Conservation (phyloP, 2,113 vertebrate genomes). For the Dromaius novaehollandiae region DNA sequence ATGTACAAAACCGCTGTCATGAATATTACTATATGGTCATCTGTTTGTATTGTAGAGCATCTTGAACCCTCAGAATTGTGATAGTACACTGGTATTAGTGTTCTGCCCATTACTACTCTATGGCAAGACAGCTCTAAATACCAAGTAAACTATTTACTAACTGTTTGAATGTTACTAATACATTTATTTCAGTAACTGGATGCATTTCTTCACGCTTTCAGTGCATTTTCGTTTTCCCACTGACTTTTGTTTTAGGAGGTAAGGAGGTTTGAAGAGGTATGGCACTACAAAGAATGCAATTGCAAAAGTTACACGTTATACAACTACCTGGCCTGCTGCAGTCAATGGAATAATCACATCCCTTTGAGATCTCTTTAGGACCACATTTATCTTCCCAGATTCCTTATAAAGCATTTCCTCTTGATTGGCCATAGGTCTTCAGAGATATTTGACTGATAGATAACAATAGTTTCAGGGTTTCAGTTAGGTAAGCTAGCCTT, state of each 20-base stretch:
- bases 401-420: neutral
- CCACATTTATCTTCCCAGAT: neutral
- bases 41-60: neutral
- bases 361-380: too few species aligned
- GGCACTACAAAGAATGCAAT: neutral
- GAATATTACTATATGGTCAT: accelerated
- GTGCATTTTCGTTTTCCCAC: neutral
- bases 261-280: neutral
- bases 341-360: neutral
- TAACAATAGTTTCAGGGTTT: neutral
- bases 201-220: neutral
- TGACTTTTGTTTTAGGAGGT: neutral
- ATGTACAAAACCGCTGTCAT: neutral
- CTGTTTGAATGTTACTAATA: neutral
- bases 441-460: neutral
- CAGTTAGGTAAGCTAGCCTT: neutral
- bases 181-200: neutral
- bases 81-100: neutral
- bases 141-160: neutral
- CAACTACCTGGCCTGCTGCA: neutral
- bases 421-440: neutral
- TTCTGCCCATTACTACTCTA: neutral
- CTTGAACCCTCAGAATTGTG: neutral
- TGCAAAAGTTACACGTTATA: neutral
- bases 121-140: neutral